Conservation (phyloP, 2,113 vertebrate genomes). For the Notarius lentiginosus region DNA sequence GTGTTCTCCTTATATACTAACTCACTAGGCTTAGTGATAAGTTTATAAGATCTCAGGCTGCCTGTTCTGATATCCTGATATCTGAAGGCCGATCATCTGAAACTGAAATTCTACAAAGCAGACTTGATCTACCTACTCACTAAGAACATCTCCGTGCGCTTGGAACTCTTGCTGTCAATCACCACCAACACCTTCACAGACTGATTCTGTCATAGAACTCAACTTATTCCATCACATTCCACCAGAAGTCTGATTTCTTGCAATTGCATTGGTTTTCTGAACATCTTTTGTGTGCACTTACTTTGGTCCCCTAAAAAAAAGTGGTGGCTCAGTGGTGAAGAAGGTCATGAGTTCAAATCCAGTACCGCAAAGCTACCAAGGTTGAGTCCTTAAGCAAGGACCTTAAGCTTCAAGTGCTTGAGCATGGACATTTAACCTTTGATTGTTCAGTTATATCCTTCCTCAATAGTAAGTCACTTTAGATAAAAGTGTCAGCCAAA, state of each 20-base stretch:
- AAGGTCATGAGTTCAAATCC: not conserved
- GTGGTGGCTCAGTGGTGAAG: not conserved
- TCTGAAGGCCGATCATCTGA: not conserved
- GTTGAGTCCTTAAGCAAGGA: not conserved
- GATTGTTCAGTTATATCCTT: not conserved
- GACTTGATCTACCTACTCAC: not conserved
- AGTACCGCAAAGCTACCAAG: not conserved
- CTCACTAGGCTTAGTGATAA: not conserved
- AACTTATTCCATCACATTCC: not conserved
- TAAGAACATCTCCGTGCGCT: not conserved
- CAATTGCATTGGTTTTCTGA: not conserved
- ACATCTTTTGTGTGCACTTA: not conserved
- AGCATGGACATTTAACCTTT: not conserved
- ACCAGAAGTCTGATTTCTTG: not conserved
- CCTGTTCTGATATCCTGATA: not conserved
- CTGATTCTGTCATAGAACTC: not conserved
- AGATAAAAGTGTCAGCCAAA: too few relatives aligned
- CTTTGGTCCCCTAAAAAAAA: too few relatives aligned
- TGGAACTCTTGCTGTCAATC: not conserved
- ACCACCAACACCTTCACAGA: not conserved
- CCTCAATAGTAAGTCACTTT: not conserved
- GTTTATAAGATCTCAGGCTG: not conserved
- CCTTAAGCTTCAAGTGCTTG: not conserved
- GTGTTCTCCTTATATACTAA: not conserved
- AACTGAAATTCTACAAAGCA: not conserved